These are phyloP conservation scores for Pachymerium ferrugineum DNA, from an alignment of 2,888 invertebrate genomes.

Conservation along the genomic window DNA sequence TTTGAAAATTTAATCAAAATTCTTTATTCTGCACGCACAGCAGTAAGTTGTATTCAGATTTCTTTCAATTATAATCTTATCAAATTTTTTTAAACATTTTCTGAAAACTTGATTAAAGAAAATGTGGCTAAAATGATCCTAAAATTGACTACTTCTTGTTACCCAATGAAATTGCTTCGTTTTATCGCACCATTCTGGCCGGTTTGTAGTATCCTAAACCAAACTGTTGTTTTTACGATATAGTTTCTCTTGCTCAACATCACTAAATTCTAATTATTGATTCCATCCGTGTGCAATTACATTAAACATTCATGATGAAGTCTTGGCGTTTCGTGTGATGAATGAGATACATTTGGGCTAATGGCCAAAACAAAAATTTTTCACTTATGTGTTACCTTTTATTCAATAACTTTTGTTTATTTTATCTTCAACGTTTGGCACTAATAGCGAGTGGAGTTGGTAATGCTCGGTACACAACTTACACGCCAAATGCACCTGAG, in stretches of 20 bases:
- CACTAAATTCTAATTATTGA: neutral
- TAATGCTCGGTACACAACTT: neutral
- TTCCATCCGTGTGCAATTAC: neutral
- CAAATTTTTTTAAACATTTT: too few species aligned
- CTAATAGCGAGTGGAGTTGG: constrained; percentile 8
- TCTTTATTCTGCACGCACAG: too few species aligned
- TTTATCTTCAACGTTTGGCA: constrained; percentile 7
- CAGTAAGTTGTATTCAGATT: too few species aligned
- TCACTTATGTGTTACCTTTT: neutral
- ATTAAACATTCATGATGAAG: neutral
- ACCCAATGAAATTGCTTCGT: too few species aligned
- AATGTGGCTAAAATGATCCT: too few species aligned
- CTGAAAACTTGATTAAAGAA: too few species aligned
- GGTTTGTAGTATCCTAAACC: neutral
- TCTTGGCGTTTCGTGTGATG: constrained; percentile 8
- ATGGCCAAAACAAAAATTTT: constrained; percentile 5
- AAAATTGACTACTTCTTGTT: too few species aligned
- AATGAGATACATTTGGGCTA: neutral
- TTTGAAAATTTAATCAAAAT: too few species aligned
- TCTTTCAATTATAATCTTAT: too few species aligned
- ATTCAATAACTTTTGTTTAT: neutral
- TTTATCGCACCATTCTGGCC: neutral
- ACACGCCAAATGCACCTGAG: constrained; percentile 17
- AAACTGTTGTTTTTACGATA: constrained; percentile 2
- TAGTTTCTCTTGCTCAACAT: neutral